phyloP scores from a whole-genome alignment of 2,888 invertebrate species.

The Gortyna flavago region DNA sequence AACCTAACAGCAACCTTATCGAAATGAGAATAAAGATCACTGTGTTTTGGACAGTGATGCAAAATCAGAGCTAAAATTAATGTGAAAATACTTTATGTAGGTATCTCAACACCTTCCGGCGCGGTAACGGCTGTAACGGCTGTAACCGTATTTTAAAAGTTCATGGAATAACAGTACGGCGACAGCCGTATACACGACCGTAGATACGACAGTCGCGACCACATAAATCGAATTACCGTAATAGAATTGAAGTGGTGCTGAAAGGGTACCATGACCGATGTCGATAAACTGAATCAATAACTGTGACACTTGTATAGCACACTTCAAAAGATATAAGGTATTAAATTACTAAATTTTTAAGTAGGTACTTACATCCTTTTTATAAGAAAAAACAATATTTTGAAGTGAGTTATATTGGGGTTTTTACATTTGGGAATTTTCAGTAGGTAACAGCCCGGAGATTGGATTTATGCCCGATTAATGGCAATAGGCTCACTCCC shows the following conservation, averaged over 20 bases:
- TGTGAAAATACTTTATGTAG: no score
- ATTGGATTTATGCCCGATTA: not conserved
- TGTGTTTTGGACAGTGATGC: no score
- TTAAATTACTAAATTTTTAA: not conserved
- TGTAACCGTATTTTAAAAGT: no score
- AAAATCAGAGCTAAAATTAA: no score
- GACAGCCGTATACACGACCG: no score
- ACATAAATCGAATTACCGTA: slow-evolving; percentile 19
- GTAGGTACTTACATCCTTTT: no score
- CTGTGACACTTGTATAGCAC: not conserved
- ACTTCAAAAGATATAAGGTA: not conserved
- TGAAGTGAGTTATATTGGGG: not conserved
- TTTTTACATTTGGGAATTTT: not conserved
- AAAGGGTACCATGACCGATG: slow-evolving; percentile 7
- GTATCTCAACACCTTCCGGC: no score
- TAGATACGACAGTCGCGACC: not conserved
- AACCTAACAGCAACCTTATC: no score
- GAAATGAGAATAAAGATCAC: no score
- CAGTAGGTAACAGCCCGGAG: not conserved
- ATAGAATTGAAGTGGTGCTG: slow-evolving; percentile 6
- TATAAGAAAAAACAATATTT: not conserved
- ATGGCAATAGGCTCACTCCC: not conserved
- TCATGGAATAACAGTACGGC: no score
- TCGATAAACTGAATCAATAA: slow-evolving; percentile 23
- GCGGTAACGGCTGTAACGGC: no score